A percentile compares a stretch with the other conserved stretches of the same genome.
Evolutionary conservation across 30 jellyfish, hydroid and myxozoan species (phyloP).

Genomic region (Sanderia malayensis): DNA sequence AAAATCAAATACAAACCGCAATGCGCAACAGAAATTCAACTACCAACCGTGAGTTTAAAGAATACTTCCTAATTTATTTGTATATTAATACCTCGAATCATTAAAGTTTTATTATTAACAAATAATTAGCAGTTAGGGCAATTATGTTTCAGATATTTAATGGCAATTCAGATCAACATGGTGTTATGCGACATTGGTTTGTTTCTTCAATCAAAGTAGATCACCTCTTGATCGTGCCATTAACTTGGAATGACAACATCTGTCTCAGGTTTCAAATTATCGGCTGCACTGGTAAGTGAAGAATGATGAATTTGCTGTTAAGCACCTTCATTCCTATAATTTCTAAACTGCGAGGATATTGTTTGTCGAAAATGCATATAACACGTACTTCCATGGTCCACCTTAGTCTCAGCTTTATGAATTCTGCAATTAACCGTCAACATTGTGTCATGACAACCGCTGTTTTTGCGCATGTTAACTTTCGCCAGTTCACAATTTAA

Average conservation of each 20-base stretch:
- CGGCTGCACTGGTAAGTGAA: constrained; percentile 31
- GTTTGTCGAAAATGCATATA: neutral
- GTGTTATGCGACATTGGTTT: constrained; percentile 9
- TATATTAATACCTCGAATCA: neutral
- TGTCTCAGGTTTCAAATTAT: constrained; percentile 18
- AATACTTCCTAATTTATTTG: neutral
- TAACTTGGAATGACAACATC: constrained; percentile 15
- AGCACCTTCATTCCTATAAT: too few relatives aligned
- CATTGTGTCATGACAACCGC: neutral
- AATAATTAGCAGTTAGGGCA: neutral
- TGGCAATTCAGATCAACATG: neutral
- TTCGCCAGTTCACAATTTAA: neutral
- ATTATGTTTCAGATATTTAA: constrained; percentile 1
- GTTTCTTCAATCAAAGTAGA: neutral
- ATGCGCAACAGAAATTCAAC: constrained; percentile 7
- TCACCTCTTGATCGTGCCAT: constrained; percentile 8
- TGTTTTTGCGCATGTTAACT: neutral
- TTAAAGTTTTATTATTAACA: too few relatives aligned
- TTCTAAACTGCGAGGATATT: neutral
- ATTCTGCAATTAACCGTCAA: too few relatives aligned
- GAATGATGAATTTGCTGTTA: too few relatives aligned
- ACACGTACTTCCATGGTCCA: neutral
- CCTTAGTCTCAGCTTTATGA: neutral
- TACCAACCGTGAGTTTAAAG: neutral
- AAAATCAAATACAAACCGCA: constrained; percentile 10